Evolutionary conservation across 2,888 invertebrate species (phyloP).

Genomic region (Leptinotarsa rubiginosa): DNA sequence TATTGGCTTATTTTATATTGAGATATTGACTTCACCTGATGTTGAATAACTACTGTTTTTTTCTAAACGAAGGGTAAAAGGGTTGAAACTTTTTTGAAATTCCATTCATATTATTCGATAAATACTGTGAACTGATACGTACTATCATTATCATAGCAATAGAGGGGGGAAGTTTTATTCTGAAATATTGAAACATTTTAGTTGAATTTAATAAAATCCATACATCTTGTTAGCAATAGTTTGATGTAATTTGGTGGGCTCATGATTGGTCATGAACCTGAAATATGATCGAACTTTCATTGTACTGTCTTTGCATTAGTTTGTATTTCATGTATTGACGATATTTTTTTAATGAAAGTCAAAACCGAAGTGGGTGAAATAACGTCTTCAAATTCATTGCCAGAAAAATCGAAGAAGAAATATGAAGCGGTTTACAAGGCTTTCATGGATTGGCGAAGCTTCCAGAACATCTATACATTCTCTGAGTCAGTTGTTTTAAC

Average conservation of each 20-base stretch:
- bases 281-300: neutral
- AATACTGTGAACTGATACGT: too few species aligned
- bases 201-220: too few species aligned
- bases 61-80: too few species aligned
- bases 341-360: neutral
- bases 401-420: constrained; percentile 39
- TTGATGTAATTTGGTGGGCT: neutral
- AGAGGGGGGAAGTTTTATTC: too few species aligned
- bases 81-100: too few species aligned
- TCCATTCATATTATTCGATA: too few species aligned
- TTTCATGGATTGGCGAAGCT: constrained; percentile 46
- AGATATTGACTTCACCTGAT: too few species aligned
- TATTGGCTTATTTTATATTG: too few species aligned
- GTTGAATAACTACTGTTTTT: too few species aligned
- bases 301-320: neutral
- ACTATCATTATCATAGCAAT: too few species aligned
- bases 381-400: constrained; percentile 15
- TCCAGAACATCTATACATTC: constrained; percentile 35
- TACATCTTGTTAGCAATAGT: too few species aligned
- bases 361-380: neutral
- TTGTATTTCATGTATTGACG: neutral
- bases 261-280: neutral
- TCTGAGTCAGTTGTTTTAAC: constrained; percentile 45
- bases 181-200: too few species aligned
- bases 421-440: constrained; percentile 41